These are phyloP conservation scores for Polia nebulosa DNA, from an alignment of 2,888 invertebrate species.

Conservation along the genomic window DNA sequence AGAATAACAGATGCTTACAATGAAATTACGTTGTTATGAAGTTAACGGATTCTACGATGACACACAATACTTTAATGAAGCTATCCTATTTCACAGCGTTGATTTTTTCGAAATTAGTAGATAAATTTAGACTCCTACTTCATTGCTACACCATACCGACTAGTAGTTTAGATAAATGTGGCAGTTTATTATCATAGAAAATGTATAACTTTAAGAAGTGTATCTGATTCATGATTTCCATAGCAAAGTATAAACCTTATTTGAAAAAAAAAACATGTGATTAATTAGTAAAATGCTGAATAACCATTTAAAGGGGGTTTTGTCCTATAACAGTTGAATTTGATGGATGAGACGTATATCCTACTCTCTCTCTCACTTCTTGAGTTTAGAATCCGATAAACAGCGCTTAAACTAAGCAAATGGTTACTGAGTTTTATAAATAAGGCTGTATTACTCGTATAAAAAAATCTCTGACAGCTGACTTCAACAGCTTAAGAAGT, in stretches of 20 bases:
- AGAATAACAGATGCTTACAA: conserved; percentile 31
- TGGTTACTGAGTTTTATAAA: too few relatives aligned
- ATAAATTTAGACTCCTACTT: not conserved
- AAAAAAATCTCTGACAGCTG: not conserved
- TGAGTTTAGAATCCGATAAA: too few relatives aligned
- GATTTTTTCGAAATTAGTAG: not conserved
- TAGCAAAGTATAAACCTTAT: too few relatives aligned
- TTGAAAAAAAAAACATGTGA: too few relatives aligned
- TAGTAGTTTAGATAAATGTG: not conserved
- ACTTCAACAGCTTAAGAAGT: not conserved
- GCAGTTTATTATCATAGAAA: not conserved
- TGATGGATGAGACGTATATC: too few relatives aligned
- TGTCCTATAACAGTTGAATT: too few relatives aligned
- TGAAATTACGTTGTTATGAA: conserved; percentile 36
- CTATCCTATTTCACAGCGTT: not conserved
- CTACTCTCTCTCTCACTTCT: too few relatives aligned
- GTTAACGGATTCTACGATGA: conserved; percentile 39
- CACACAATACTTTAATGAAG: conserved; percentile 10
- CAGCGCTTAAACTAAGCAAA: too few relatives aligned
- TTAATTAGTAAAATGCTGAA: too few relatives aligned
- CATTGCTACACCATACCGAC: not conserved
- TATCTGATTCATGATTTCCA: not conserved
- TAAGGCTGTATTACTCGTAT: too few relatives aligned
- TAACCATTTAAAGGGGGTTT: too few relatives aligned
- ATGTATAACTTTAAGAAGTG: not conserved